Base-by-base conservation (phyloP, 2,888 invertebrate genomes). In the Drosophila barbarae region DNA sequence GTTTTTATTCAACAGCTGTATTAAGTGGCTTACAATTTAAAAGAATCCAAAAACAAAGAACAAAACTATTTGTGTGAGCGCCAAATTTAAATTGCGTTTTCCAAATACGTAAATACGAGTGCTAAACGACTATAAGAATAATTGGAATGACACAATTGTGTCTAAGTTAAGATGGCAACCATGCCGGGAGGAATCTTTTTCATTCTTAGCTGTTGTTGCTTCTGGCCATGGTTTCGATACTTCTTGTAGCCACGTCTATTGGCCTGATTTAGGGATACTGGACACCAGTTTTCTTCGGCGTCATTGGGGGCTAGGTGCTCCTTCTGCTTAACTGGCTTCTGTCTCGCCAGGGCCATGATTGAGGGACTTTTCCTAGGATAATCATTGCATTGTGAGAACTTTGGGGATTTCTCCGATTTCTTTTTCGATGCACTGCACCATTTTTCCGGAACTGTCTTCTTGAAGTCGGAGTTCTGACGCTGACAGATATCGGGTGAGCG, bases 271-370 rank as follows among this genome's bases (percentile, higher is more conserved):
- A 15, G 0, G 3, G 1, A 3, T 4, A 39, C 3, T 10, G 30
- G 21, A 30, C 10, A 23, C 41, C 54, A 41, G 12, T n/a, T n/a
- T 6, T n/a, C 30, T 10, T 6, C 15, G 10, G 28, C 7, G 10
- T 26, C 8, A 13, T 3, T 26, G 42, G 5, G 1, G 3, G 8
- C n/a, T 5, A 1, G 9, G 5, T 26, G n/a, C n/a, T 26, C n/a
- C 52, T 70, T 68, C 15, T 79, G 52, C 35, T 57, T 77, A 0
- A 44, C 60, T 35, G 79, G 66, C 46, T 82, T 77, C 5, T 26
- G 34, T 13, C 41, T 18, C 2, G 79, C 64, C 4, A 38, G n/a
- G 0, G 38, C 55, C 21, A 71, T 6, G 8, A 26, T 32, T 12
- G 35, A 39, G 3, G 51, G n/a, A 2, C 15, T 51, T 5, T 58